These are phyloP conservation scores for Trematomus bernacchii DNA, from an alignment of 2,797 vertebrate species.

Conservation along the genomic window DNA sequence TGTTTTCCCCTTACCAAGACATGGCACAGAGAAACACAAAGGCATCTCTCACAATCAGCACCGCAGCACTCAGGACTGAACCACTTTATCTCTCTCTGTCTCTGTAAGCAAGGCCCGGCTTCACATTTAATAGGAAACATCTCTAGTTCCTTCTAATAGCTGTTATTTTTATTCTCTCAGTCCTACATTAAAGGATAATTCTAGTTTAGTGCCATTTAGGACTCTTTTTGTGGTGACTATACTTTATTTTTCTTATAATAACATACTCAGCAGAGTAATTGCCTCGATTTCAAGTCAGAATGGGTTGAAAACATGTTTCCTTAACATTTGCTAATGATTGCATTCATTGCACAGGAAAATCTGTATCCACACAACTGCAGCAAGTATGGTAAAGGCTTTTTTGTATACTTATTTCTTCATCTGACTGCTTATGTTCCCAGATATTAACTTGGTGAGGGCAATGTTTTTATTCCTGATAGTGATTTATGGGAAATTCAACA, in stretches of 20 bases:
- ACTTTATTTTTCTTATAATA: not conserved
- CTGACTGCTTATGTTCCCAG: not conserved
- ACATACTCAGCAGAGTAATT: not conserved
- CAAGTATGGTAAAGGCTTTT: not conserved
- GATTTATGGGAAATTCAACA: not conserved
- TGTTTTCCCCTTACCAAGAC: slow-evolving; percentile 65
- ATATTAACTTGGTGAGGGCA: not conserved
- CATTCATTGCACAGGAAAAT: not conserved
- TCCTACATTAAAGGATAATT: not conserved
- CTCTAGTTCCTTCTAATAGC: not conserved
- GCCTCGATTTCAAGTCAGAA: not conserved
- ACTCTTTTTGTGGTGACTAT: not conserved
- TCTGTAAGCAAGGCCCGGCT: slow-evolving; percentile 14
- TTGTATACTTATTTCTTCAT: slow-evolving; percentile 4
- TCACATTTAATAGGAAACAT: slow-evolving; percentile 18
- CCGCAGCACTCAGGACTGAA: slow-evolving; percentile 46
- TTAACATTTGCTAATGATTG: not conserved
- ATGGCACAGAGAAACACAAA: slow-evolving; percentile 68
- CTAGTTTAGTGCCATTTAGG: not conserved
- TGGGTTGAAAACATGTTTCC: not conserved
- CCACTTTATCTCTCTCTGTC: slow-evolving; percentile 25
- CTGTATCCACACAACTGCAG: not conserved
- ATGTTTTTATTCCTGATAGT: not conserved
- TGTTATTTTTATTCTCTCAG: not conserved
- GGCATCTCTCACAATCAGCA: slow-evolving; percentile 70